These are phyloP conservation scores for Oeneis ivallda DNA, from an alignment of 2,888 invertebrate species.

Conservation along the genomic window DNA sequence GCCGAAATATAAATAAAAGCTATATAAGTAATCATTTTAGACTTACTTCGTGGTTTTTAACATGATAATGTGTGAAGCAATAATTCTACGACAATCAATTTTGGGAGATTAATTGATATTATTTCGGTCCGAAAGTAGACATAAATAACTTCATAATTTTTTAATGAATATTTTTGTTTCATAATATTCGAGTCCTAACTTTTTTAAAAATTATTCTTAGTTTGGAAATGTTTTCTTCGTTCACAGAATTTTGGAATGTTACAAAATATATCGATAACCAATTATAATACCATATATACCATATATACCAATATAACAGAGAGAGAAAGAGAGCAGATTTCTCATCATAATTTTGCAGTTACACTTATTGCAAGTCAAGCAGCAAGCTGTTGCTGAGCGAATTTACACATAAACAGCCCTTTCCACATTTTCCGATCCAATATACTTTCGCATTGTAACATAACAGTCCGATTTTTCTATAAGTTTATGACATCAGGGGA, in stretches of 20 bases:
- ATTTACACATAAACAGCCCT: conserved; percentile 1
- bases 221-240: background rate
- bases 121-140: too few relatives aligned
- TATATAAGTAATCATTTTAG: background rate
- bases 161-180: too few relatives aligned
- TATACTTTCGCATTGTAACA: background rate
- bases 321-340: conserved; percentile 13
- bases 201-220: background rate
- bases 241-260: conserved; percentile 4
- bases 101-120: too few relatives aligned
- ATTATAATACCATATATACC: too few relatives aligned
- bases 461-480: too few relatives aligned
- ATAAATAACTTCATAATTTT: background rate
- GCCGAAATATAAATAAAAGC: background rate
- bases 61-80: too few relatives aligned
- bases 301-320: too few relatives aligned
- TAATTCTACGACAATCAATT: too few relatives aligned
- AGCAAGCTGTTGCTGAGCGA: background rate
- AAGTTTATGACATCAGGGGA: too few relatives aligned
- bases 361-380: background rate
- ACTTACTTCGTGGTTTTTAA: background rate
- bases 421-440: background rate
- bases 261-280: background rate
- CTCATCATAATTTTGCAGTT: conserved; percentile 1
- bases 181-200: background rate